Evolutionary conservation across 2,888 invertebrate genomes (phyloP).

Genomic region (Elysia crispata): DNA sequence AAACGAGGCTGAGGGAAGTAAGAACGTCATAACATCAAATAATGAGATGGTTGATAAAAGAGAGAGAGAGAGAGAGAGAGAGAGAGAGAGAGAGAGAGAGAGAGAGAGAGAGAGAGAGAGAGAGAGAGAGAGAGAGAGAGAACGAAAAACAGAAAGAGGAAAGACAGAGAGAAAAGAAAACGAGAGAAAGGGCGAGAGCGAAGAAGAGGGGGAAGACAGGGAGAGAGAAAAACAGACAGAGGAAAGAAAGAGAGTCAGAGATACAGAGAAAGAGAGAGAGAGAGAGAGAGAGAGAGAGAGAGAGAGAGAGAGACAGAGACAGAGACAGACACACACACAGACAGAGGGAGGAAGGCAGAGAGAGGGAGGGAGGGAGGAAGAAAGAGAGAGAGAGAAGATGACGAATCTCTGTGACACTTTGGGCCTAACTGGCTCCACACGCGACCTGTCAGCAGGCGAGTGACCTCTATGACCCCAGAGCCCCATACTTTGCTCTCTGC

Average conservation of each 20-base stretch:
- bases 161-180: neutral
- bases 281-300: neutral
- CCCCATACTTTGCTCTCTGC: too few relatives aligned
- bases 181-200: neutral
- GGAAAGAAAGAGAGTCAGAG: neutral
- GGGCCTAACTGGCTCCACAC: too few relatives aligned
- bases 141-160: conserved; percentile 18
- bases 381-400: too few relatives aligned
- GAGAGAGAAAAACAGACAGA: conserved; percentile 2
- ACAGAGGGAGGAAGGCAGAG: neutral
- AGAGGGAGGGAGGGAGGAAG: neutral
- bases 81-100: conserved; percentile 13
- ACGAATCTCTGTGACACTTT: too few relatives aligned
- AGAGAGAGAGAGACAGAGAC: too few relatives aligned
- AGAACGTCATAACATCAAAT: too few relatives aligned
- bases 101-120: conserved; percentile 39
- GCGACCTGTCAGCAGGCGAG: too few relatives aligned
- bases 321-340: too few relatives aligned
- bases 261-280: conserved; percentile 7
- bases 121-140: conserved; percentile 24
- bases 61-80: too few relatives aligned
- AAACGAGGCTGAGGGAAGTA: too few relatives aligned
- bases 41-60: too few relatives aligned
- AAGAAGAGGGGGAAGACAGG: neutral
- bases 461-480: too few relatives aligned